Evolutionary conservation across 2,797 vertebrate genomes (phyloP).

Genomic region (Chromis chromis): DNA sequence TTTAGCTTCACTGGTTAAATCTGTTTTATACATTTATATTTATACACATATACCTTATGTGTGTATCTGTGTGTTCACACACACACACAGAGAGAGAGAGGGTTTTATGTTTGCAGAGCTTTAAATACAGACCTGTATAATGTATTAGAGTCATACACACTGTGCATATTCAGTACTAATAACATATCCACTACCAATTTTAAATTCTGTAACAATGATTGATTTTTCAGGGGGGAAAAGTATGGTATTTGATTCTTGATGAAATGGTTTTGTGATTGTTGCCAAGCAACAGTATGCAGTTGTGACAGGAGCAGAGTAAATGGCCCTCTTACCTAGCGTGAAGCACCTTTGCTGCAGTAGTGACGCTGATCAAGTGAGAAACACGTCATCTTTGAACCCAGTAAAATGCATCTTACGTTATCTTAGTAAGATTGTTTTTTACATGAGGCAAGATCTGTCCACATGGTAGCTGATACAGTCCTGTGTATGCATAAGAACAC

Average conservation of each 20-base stretch:
- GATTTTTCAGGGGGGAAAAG: constrained; percentile 37
- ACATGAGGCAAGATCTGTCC: background rate
- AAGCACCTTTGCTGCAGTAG: constrained; percentile 42
- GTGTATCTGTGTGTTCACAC: background rate
- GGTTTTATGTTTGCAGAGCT: constrained; percentile 34
- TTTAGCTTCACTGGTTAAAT: constrained; percentile 24
- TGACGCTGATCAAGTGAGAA: constrained; percentile 38
- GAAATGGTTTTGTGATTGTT: constrained; percentile 67
- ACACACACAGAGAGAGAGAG: too few relatives aligned
- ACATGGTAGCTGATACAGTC: background rate
- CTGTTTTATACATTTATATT: constrained; percentile 20
- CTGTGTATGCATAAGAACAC: background rate
- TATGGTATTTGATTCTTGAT: constrained; percentile 51
- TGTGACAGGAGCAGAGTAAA: constrained; percentile 49
- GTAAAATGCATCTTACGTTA: constrained; percentile 6
- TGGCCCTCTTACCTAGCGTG: constrained; percentile 30
- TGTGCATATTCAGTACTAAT: constrained; percentile 57
- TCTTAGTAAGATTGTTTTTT: constrained; percentile 3
- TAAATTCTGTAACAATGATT: constrained; percentile 36
- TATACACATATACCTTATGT: background rate
- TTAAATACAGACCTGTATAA: constrained; percentile 25
- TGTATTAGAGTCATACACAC: constrained; percentile 75
- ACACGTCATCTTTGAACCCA: constrained; percentile 4
- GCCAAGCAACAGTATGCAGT: constrained; percentile 70
- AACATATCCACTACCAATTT: constrained; percentile 26